phyloP scores from a whole-genome alignment of 2,797 vertebrate genomes.

The Babyrousa celebensis region DNA sequence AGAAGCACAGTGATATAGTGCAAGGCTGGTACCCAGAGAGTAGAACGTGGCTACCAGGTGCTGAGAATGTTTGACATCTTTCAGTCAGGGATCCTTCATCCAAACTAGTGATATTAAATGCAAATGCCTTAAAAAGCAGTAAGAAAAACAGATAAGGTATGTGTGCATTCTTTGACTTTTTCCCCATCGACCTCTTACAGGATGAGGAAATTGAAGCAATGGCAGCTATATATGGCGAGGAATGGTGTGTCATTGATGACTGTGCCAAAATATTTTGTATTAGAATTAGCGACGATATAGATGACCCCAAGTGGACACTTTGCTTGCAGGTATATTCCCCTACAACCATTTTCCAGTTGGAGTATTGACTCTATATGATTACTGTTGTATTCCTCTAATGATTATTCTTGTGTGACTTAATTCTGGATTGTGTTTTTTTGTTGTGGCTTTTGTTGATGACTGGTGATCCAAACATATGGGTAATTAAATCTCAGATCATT shows the following conservation, averaged over 20 bases:
- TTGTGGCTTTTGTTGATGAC: slow-evolving; percentile 36
- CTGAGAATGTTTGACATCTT: neutral
- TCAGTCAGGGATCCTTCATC: neutral
- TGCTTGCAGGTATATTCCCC: slow-evolving; percentile 95
- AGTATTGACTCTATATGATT: neutral
- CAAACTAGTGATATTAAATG: neutral
- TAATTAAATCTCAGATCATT: slow-evolving; percentile 41
- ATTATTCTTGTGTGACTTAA: neutral
- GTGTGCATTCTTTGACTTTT: slow-evolving; percentile 40
- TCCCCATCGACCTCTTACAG: slow-evolving; percentile 88
- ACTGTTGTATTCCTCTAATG: slow-evolving; percentile 25
- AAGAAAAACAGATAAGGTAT: neutral
- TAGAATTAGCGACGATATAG: slow-evolving; percentile 93
- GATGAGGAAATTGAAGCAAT: slow-evolving; percentile 98
- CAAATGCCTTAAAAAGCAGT: neutral
- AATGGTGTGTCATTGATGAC: slow-evolving; percentile 98
- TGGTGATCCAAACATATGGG: neutral
- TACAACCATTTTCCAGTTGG: slow-evolving; percentile 19
- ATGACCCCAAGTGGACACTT: slow-evolving; percentile 94
- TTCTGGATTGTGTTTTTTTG: slow-evolving; percentile 51
- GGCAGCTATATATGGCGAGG: slow-evolving; percentile 97
- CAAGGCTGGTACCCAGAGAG: no score
- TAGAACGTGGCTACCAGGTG: neutral
- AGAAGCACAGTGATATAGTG: neutral
- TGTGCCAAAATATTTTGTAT: slow-evolving; percentile 97